Conservation (phyloP, 2,797 vertebrate species). For the Lithobates pipiens region DNA sequence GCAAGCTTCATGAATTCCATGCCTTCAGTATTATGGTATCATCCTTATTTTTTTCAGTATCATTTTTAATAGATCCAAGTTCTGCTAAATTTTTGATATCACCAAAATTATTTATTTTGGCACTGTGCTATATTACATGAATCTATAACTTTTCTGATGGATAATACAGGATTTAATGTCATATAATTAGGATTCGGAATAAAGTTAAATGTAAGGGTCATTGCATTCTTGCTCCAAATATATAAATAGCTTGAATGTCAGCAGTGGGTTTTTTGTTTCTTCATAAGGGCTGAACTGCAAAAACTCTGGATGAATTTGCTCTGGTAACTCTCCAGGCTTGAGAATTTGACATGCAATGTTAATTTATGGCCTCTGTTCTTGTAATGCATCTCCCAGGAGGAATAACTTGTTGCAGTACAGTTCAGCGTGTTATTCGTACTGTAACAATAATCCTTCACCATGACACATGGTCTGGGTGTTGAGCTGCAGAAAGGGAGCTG, state of each 20-base stretch:
- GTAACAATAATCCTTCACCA: conserved; percentile 52
- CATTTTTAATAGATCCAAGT: neutral
- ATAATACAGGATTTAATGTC: neutral
- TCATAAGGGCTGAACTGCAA: conserved; percentile 33
- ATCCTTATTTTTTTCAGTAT: neutral
- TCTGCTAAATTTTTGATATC: neutral
- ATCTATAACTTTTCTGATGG: neutral
- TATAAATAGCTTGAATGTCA: conserved; percentile 41
- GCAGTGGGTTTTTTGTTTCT: conserved; percentile 13
- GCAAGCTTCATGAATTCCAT: too few relatives aligned
- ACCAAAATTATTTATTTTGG: neutral
- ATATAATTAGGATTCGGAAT: conserved; percentile 29
- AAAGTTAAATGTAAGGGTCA: conserved; percentile 25
- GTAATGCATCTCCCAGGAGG: conserved; percentile 54
- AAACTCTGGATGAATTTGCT: conserved; percentile 45
- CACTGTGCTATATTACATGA: neutral
- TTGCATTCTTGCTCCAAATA: conserved; percentile 20
- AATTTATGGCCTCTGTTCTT: conserved; percentile 54
- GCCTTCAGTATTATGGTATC: neutral
- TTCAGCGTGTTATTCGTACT: conserved; percentile 47
- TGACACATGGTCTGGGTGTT: conserved; percentile 44
- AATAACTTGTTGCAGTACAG: conserved; percentile 48
- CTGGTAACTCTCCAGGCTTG: conserved; percentile 34
- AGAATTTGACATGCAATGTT: conserved; percentile 58
- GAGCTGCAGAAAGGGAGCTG: conserved; percentile 39